phyloP scores from a whole-genome alignment of 2,888 invertebrate genomes.

The Caenorhabditis japonica region DNA sequence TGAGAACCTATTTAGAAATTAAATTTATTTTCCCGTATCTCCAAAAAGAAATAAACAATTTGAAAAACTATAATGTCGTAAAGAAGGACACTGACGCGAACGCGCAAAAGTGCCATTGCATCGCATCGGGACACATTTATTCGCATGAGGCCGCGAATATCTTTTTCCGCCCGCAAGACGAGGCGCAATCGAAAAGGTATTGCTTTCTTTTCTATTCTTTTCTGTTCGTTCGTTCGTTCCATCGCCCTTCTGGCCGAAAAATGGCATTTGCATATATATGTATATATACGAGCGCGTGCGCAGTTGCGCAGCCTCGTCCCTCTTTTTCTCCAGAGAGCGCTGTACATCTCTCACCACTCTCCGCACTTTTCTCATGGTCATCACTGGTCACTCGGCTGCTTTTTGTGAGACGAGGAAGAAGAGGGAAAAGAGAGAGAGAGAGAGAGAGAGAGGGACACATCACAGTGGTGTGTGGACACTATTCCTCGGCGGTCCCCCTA shows the following conservation, averaged over 20 bases:
- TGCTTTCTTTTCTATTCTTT: too few relatives aligned
- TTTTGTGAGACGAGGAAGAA: too few relatives aligned
- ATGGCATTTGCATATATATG: conserved; percentile 51
- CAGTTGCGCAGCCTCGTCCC: conserved; percentile 7
- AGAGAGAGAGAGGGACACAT: conserved; percentile 22
- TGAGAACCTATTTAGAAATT: too few relatives aligned
- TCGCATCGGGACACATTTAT: conserved; percentile 2
- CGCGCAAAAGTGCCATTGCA: conserved; percentile 14
- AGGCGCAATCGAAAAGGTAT: too few relatives aligned
- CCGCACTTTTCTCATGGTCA: conserved; percentile 44
- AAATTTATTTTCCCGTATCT: too few relatives aligned
- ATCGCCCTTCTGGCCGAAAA: conserved; percentile 27
- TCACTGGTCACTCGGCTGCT: conserved; percentile 34
- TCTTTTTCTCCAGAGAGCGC: conserved; percentile 10
- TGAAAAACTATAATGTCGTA: background rate
- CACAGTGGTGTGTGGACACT: conserved; percentile 42
- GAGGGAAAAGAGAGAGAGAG: too few relatives aligned
- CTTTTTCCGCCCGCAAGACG: background rate
- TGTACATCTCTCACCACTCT: conserved; percentile 37
- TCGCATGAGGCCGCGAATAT: conserved; percentile 4
- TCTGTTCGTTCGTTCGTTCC: conserved; percentile 11
- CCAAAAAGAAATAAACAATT: background rate
- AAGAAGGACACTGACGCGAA: background rate
- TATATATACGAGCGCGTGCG: conserved; percentile 38
- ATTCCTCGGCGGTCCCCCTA: conserved; percentile 21